phyloP scores from a whole-genome alignment of 1,140 invertebrate species.

The Panagrolaimus sp. region DNA sequence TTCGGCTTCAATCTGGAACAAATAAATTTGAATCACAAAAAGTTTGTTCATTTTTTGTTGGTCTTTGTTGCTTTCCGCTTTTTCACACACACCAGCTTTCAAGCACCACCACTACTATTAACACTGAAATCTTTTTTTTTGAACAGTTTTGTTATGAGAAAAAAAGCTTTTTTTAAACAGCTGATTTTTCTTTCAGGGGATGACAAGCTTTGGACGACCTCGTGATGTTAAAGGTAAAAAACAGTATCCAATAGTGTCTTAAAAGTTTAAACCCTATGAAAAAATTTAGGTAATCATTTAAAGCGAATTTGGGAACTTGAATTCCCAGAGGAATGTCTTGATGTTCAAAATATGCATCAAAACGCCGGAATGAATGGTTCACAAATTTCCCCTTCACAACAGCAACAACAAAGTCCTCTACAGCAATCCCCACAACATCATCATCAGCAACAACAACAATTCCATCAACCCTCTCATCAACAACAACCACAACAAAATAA shows the following conservation, averaged over 20 bases:
- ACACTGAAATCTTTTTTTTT: not conserved
- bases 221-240: conserved; percentile 41
- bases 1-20: conserved; percentile 42
- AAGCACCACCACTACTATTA: not conserved
- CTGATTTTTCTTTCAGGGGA: conserved; percentile 28
- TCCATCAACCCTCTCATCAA: not conserved
- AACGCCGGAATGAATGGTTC: too few relatives aligned
- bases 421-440: not conserved
- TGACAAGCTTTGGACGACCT: conserved; percentile 45
- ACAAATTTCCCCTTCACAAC: not conserved
- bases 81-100: not conserved
- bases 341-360: conserved; percentile 11
- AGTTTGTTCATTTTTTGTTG: conserved; percentile 25
- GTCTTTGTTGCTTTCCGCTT: conserved; percentile 1
- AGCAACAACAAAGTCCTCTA: not conserved
- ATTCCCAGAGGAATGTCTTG: conserved; percentile 40
- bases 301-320: conserved; percentile 51
- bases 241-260: too few relatives aligned
- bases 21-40: conserved; percentile 48
- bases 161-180: too few relatives aligned
- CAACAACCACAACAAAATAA: too few relatives aligned
- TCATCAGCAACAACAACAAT: conserved; percentile 4
- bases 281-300: conserved; percentile 33
- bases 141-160: too few relatives aligned
- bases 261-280: too few relatives aligned